A percentile compares a stretch with the other conserved stretches of the same genome.
Evolutionary conservation across 1,140 invertebrate genomes (phyloP).

Genomic region (Cotesia vestalis): DNA sequence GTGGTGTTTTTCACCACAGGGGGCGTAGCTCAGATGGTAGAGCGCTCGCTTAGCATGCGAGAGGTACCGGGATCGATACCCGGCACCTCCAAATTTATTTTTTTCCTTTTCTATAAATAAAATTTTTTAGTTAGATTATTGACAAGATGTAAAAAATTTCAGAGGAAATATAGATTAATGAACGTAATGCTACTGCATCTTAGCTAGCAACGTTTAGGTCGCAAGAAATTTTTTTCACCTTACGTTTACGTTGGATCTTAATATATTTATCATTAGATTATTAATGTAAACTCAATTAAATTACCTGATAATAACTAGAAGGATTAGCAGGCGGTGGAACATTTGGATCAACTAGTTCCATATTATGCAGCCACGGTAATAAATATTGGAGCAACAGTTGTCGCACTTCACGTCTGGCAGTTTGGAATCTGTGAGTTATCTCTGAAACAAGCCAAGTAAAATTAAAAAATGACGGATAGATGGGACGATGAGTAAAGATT

Average conservation of each 20-base stretch:
- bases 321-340: constrained; percentile 83
- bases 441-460: constrained; percentile 71
- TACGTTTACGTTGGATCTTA: too few species aligned
- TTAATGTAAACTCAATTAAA: constrained; percentile 46
- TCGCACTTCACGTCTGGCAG: constrained; percentile 88
- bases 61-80: constrained; percentile 87
- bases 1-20: constrained; percentile 72
- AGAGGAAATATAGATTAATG: too few species aligned
- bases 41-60: constrained; percentile 88
- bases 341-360: constrained; percentile 97
- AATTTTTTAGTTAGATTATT: too few species aligned
- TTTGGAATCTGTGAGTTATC: constrained; percentile 96
- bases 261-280: not conserved
- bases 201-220: too few species aligned
- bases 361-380: constrained; percentile 97
- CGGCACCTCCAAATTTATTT: constrained; percentile 72
- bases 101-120: constrained; percentile 37
- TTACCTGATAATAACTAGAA: constrained; percentile 83
- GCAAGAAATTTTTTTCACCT: too few species aligned
- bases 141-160: too few species aligned
- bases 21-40: constrained; percentile 87
- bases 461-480: constrained; percentile 20
- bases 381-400: constrained; percentile 91
- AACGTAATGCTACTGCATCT: too few species aligned
- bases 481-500: not conserved